These are phyloP conservation scores for Puma concolor DNA, from an alignment of 2,113 vertebrate genomes.

Conservation along the genomic window DNA sequence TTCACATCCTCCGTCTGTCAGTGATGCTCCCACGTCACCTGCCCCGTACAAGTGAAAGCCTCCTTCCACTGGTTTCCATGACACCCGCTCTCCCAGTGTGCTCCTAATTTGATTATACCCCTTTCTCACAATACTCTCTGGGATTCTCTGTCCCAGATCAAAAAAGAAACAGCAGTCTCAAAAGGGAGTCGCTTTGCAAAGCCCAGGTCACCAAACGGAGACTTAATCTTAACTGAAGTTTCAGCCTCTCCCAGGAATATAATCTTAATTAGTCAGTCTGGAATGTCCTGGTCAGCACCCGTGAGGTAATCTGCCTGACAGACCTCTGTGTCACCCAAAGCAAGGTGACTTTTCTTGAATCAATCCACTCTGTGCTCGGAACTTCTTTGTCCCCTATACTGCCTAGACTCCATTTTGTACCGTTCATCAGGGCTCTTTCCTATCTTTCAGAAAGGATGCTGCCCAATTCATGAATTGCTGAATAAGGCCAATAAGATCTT, in stretches of 20 bases:
- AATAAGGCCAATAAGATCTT: background rate
- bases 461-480: background rate
- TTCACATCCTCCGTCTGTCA: background rate
- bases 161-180: background rate
- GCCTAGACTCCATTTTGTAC: background rate
- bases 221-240: background rate
- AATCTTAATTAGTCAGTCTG: background rate
- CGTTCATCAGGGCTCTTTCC: background rate
- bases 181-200: background rate
- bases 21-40: background rate
- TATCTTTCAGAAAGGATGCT: background rate
- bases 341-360: background rate
- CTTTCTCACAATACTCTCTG: background rate
- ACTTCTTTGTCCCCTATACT: background rate
- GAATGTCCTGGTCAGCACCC: background rate
- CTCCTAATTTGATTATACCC: accelerated
- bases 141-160: background rate
- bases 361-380: background rate
- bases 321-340: background rate
- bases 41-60: background rate
- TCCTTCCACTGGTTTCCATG: background rate
- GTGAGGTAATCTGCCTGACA: background rate
- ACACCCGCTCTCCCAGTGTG: background rate
- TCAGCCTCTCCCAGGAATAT: background rate
- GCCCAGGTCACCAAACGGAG: background rate